Conservation (phyloP, 2,797 vertebrate species). For the Fistularia tabacaria region DNA sequence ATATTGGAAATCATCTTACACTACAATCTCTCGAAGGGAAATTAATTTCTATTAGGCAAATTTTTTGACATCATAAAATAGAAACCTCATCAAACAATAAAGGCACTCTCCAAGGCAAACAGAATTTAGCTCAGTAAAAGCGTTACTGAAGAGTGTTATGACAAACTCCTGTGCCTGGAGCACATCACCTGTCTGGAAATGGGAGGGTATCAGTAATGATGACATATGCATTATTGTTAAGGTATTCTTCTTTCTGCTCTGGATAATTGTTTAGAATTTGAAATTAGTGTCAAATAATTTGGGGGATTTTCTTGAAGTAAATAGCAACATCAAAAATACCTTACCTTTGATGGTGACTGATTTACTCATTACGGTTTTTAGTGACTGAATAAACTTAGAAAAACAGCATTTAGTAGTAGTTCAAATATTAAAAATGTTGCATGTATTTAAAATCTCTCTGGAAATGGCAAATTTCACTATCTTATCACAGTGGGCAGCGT, state of each 20-base stretch:
- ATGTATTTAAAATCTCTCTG: constrained; percentile 33
- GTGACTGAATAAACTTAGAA: too few species aligned
- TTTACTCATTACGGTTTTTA: too few species aligned
- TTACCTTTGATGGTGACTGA: too few species aligned
- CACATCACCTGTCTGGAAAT: constrained; percentile 57
- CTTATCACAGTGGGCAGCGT: constrained; percentile 27
- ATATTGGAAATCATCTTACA: background rate
- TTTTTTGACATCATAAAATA: constrained; percentile 9
- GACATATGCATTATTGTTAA: constrained; percentile 45
- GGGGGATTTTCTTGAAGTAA: too few species aligned
- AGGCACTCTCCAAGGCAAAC: constrained; percentile 24
- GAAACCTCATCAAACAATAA: constrained; percentile 23
- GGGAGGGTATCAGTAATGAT: constrained; percentile 51
- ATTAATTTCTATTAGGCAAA: background rate
- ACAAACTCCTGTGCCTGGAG: constrained; percentile 48
- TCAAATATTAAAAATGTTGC: too few species aligned
- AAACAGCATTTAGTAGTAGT: too few species aligned
- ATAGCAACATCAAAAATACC: too few species aligned
- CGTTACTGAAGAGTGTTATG: constrained; percentile 37
- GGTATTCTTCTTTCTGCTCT: constrained; percentile 39
- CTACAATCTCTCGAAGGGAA: background rate
- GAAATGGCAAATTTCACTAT: too few species aligned
- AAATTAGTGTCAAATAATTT: constrained; percentile 23
- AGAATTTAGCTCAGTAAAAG: constrained; percentile 33
- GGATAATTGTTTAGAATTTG: constrained; percentile 37